Evolutionary conservation across 2,888 invertebrate species (phyloP), one percentile per base, ranked within the genome.

Genomic region (Entomobrya proxima): DNA sequence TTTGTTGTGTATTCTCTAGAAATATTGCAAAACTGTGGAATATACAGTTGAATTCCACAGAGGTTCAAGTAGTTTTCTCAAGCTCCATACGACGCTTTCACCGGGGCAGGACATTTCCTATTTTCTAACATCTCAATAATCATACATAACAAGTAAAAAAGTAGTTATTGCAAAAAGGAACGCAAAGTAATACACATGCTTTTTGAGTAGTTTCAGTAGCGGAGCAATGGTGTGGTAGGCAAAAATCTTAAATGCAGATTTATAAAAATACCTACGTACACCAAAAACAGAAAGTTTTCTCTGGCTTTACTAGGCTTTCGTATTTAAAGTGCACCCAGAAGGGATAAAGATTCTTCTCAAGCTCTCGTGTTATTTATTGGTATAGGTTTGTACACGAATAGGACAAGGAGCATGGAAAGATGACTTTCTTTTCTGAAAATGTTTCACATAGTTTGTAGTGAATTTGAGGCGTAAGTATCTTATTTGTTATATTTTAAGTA

Each of bases 321-420:
- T 27, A 2, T 27, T 27, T 37, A 58, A 76, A 79, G 79, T 69
- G 69, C 37, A 69, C 69, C 79, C 69, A 69, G 69, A 69, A 79
- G 79, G 80, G 44, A 55, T 40, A 72, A 35, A 30, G 21, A 21
- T n/a, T 52, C 50, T 58, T 55, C 30, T 18, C 6, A 75, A 64
- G n/a, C 78, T 64, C 44, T 61, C 40, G 15, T 6, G 52, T 78
- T 64, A 64, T 78, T 78, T 64, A 78, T 78, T 78, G 78, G 35
- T 27, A 64, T 47, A 11, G n/a, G 9, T 61, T 24, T 24, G 21
- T 32, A 18, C n/a, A n/a, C n/a, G n/a, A n/a, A n/a, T n/a, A n/a
- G n/a, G n/a, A n/a, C n/a, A n/a, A n/a, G n/a, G n/a, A n/a, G n/a
- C n/a, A n/a, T n/a, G n/a, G n/a, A n/a, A n/a, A n/a, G n/a, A n/a